Evolutionary conservation across 2,113 vertebrate genomes (phyloP), one percentile per base, ranked within the genome.

Genomic region (Eupsittula cactorum): DNA sequence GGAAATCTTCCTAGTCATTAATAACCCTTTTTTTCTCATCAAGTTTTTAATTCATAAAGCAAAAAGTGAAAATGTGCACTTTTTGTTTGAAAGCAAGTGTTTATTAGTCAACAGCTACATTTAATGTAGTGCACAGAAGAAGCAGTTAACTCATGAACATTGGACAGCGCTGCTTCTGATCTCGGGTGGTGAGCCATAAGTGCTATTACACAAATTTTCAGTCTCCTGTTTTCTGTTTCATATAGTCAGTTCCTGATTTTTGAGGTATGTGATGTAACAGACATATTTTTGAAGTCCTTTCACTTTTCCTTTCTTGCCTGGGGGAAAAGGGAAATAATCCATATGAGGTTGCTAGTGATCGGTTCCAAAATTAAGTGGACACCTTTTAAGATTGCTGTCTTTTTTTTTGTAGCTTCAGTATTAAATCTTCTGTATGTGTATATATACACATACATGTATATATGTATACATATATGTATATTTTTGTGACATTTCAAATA

Each of bases 371-470:
- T 74, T 33, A 88, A 60, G 20, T 49, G 12, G 20, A 17, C 73
- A 16, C 21, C 69, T 29, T 88, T 81, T 50, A 74, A 59, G 31
- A 39, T 42, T 67, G 16, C 37, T 67, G 42, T 69, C 31, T 42
- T 17, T 49, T 88, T 75, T 77, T 80, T 69, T 41, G 18, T 80
- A 31, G 28, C 20, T 70, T 62, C 46, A 37, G 18, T 57, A 28
- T 82, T 76, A 60, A 55, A 69, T 86, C 11, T 57, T 74, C 11
- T 52, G 11, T 49, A 3, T 77, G 29, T 29, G 1, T 60, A 25
- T 41, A 28, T 35, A n/a, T 41, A 28, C 5, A 29, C 5, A 14
- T 27, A 21, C 16, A 29, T 0, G 0, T 23, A 8, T 44, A 13
- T 49, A 31, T 39, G 13, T 50, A 19, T 55, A 86, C 39, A 57